Conservation (phyloP, 2,113 vertebrate species). For the Thinocorus orbignyianus region DNA sequence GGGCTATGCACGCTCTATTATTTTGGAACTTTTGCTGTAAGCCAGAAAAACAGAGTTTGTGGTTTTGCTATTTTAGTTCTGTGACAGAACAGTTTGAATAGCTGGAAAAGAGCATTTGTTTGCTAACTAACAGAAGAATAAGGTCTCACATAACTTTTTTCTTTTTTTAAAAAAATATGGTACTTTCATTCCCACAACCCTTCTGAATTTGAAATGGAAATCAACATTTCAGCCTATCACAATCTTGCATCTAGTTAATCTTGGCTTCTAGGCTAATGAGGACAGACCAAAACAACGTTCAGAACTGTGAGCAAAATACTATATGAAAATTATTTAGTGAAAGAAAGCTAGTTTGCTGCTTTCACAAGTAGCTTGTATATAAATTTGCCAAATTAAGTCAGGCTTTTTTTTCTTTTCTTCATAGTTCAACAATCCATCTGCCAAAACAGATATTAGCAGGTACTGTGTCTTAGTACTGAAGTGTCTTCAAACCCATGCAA, state of each 20-base stretch:
- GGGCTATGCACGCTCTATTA: not conserved
- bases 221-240: not conserved
- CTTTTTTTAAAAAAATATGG: not conserved
- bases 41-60: not conserved
- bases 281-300: not conserved
- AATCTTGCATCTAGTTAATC: not conserved
- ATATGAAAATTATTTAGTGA: not conserved
- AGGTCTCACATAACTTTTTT: not conserved
- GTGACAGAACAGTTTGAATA: not conserved
- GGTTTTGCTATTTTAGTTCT: not conserved
- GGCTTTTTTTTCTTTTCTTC: not conserved
- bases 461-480: not conserved
- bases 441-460: not conserved
- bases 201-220: not conserved
- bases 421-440: not conserved
- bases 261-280: not conserved
- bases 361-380: not conserved
- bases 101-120: not conserved
- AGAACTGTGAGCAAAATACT: not conserved
- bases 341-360: not conserved
- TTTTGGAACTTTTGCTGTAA: not conserved
- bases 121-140: not conserved
- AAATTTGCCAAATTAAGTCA: not conserved
- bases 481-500: not conserved
- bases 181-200: not conserved